Conservation (phyloP, 2,113 vertebrate species). For the Lepus americanus region DNA sequence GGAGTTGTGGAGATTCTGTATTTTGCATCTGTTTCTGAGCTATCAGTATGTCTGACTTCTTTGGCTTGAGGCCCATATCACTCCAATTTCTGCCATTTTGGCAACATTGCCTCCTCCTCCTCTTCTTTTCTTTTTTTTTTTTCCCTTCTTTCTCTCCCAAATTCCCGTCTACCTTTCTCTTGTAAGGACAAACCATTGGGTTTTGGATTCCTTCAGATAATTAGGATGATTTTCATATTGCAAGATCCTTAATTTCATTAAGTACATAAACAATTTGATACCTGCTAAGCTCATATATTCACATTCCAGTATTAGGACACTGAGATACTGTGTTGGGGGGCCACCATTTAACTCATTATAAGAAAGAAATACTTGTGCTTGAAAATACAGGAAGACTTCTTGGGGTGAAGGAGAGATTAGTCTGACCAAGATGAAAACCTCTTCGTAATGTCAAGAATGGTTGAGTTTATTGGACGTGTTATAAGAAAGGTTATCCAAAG, state of each 20-base stretch:
- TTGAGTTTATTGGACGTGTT: neutral
- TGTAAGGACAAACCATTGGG: neutral
- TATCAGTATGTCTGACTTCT: neutral
- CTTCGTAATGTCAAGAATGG: accelerated
- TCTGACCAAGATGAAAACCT: neutral
- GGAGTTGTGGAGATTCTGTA: neutral
- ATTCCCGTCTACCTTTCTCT: neutral
- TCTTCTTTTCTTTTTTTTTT: neutral
- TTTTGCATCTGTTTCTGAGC: neutral
- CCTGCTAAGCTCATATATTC: accelerated
- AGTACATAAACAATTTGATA: neutral
- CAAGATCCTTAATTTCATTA: neutral
- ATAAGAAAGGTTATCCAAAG: neutral
- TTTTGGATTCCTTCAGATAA: neutral
- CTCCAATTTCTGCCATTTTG: neutral
- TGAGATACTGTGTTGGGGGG: neutral
- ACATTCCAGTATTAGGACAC: neutral
- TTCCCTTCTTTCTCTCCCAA: neutral
- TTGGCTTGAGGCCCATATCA: neutral
- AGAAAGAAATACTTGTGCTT: neutral
- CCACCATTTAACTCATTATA: accelerated
- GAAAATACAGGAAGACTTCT: neutral
- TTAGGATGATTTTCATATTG: neutral
- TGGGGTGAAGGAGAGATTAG: neutral
- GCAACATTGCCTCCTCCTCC: neutral